Evolutionary conservation across 2,113 vertebrate genomes (phyloP).

Genomic region (Peromyscus californicus): DNA sequence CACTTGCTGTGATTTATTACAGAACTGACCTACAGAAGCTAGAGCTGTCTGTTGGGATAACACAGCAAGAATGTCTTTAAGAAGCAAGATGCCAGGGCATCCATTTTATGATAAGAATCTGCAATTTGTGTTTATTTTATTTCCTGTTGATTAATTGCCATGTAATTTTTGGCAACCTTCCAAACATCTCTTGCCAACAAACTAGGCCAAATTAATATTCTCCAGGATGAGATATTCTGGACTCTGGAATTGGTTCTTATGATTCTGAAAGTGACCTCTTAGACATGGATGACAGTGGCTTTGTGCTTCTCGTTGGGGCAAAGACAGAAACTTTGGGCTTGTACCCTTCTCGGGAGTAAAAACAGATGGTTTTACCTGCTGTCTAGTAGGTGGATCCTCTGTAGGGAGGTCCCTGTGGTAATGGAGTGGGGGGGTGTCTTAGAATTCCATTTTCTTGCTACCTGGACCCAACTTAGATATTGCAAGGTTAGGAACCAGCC

Average conservation of each 20-base stretch:
- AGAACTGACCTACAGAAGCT: slow-evolving; percentile 4
- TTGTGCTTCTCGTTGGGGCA: slow-evolving; percentile 77
- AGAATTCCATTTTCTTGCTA: not conserved
- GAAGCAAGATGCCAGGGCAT: slow-evolving; percentile 77
- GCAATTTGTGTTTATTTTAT: slow-evolving; percentile 86
- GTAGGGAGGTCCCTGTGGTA: not conserved
- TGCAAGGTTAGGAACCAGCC: not conserved
- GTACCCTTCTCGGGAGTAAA: not conserved
- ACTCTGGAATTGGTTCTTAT: slow-evolving; percentile 85
- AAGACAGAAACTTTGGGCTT: slow-evolving; percentile 73
- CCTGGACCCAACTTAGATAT: not conserved
- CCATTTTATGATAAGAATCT: slow-evolving; percentile 84
- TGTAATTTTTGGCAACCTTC: slow-evolving; percentile 84
- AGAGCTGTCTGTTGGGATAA: slow-evolving; percentile 21
- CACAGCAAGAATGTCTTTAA: slow-evolving; percentile 64
- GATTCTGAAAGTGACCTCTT: slow-evolving; percentile 83
- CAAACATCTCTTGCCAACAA: slow-evolving; percentile 86
- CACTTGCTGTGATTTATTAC: not conserved
- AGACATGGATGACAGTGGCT: slow-evolving; percentile 71
- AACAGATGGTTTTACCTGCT: no score
- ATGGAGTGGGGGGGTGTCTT: not conserved
- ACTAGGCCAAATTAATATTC: slow-evolving; percentile 88
- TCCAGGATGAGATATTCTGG: slow-evolving; percentile 83
- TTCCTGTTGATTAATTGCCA: slow-evolving; percentile 87
- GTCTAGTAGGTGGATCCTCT: not conserved